Evolutionary conservation across 2,113 vertebrate species (phyloP), one percentile per base, ranked within the genome.

Genomic region (Vulpes ferrilata): DNA sequence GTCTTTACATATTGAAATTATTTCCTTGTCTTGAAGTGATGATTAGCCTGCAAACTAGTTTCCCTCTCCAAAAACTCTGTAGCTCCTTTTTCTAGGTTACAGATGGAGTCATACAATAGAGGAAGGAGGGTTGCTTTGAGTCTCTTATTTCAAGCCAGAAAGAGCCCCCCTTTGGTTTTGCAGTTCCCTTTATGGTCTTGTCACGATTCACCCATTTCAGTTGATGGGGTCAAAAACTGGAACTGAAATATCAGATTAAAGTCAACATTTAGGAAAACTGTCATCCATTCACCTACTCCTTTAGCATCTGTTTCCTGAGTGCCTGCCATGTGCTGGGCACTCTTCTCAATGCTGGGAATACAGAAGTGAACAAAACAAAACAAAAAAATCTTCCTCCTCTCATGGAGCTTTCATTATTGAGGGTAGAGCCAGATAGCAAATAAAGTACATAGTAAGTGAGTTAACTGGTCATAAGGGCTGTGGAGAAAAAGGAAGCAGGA

Each of bases 1-100:
- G 51, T 43, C 20, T 93, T 60, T 62, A 95, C 30, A 67, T 13
- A 88, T 51, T 88, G 43, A 96, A 48, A 67, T 43, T 94, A 97
- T 98, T 87, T 57, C 97, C 96, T 73, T 97, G n/a, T 7, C 55
- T 95, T 64, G 7, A 82, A 97, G 97, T 62, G 22, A 22, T 55
- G 74, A 16, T 79, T 88, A 4, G 71, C 15, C 59, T 48, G 88
- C 13, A 7, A 35, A 32, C 22, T 3, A 23, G 6, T 16, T 74
- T 81, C 25, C 32, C 51, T 80, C 43, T 35, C n/a, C 27, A 11
- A 13, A 55, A 64, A 16, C 55, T n/a, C 25, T 5, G 11, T 25
- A 62, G 20, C n/a, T 53, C 27, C 13, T 11, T 92, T 69, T 22
- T 32, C 25, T 51, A 16, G 10, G 17, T 65, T 38, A 8, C 1